Conservation (phyloP, 2,797 vertebrate species). For the Gobio occitaniae region DNA sequence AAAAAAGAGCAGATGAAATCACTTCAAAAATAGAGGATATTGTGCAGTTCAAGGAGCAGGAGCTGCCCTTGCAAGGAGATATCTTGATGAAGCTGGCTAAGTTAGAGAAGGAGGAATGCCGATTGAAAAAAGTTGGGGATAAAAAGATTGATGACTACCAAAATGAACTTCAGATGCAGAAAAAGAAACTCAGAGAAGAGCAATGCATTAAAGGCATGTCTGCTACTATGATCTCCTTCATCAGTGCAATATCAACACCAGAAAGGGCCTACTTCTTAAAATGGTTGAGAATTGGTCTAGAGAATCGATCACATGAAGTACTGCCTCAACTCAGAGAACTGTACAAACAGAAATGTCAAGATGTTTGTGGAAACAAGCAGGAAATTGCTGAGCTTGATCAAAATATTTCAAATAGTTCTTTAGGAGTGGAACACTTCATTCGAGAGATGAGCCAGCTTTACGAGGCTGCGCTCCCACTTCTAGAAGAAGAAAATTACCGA, state of each 20-base stretch:
- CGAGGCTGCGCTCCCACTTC: conserved; percentile 67
- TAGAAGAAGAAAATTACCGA: conserved; percentile 5
- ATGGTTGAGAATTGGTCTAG: not conserved
- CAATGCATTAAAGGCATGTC: not conserved
- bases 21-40: not conserved
- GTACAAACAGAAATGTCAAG: conserved; percentile 13
- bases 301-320: not conserved
- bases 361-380: fast-evolving
- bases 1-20: not conserved
- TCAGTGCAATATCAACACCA: not conserved
- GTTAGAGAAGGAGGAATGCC: not conserved
- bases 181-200: not conserved
- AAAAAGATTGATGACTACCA: not conserved
- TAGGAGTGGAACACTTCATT: conserved; percentile 75
- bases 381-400: conserved; percentile 49
- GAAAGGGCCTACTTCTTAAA: not conserved
- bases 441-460: conserved; percentile 75
- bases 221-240: not conserved
- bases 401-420: conserved; percentile 59
- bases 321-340: not conserved
- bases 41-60: not conserved
- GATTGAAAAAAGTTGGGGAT: not conserved
- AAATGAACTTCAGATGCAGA: not conserved
- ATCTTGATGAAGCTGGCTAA: conserved; percentile 14
- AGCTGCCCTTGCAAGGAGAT: conserved; percentile 22